phyloP scores from a whole-genome alignment of 1,140 invertebrate genomes.

The Portunus trituberculatus region DNA sequence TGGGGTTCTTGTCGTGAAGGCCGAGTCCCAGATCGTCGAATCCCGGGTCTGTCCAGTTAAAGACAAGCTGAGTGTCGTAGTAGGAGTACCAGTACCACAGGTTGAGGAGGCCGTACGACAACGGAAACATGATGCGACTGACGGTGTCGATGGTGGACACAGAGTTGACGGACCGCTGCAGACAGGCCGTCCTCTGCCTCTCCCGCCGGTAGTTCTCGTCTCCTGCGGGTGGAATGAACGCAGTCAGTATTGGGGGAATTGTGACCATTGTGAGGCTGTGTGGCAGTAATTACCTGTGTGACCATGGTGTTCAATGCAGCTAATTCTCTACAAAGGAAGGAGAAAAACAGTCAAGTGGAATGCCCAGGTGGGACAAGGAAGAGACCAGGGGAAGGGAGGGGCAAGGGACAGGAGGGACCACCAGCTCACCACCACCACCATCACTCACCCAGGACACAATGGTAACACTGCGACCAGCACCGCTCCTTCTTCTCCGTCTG shows the following conservation, averaged over 20 bases:
- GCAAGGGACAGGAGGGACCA: too few relatives aligned
- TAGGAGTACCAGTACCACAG: conserved; percentile 93
- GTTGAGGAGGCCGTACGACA: conserved; percentile 91
- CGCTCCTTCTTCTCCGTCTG: conserved; percentile 88
- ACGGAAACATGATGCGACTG: conserved; percentile 91
- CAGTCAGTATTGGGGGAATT: not conserved
- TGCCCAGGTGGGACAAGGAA: too few relatives aligned
- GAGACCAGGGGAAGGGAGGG: too few relatives aligned
- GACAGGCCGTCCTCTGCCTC: conserved; percentile 85
- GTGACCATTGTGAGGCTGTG: not conserved
- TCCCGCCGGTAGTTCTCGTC: conserved; percentile 83
- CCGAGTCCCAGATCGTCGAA: conserved; percentile 47
- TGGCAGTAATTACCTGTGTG: too few relatives aligned
- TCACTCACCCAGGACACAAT: conserved; percentile 87
- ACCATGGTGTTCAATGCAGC: too few relatives aligned
- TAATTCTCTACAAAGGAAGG: too few relatives aligned
- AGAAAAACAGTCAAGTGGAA: too few relatives aligned
- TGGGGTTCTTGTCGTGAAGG: not conserved
- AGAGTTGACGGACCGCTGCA: conserved; percentile 86
- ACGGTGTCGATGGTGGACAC: conserved; percentile 93
- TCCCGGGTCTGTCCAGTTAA: conserved; percentile 67
- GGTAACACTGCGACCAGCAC: conserved; percentile 88
- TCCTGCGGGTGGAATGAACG: conserved; percentile 49
- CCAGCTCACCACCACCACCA: too few relatives aligned
- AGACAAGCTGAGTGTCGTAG: conserved; percentile 76